These are phyloP conservation scores for Ormyrus rosae DNA, from an alignment of 2,888 invertebrate species.

Conservation along the genomic window DNA sequence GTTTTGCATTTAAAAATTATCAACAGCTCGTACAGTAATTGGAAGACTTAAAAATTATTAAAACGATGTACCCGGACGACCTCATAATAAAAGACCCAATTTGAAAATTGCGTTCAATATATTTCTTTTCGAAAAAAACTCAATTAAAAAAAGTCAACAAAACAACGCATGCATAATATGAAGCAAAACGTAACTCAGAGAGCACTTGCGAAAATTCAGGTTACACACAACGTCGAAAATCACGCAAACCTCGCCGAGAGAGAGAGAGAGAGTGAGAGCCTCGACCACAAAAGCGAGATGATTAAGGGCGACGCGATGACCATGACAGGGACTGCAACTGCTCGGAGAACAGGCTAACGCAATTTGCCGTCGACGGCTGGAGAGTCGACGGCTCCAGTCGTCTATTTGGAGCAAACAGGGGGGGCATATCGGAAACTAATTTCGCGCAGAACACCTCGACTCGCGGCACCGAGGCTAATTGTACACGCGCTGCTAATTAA, in stretches of 20 bases:
- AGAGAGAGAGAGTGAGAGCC: neutral
- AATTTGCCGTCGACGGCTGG: neutral
- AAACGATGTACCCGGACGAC: too few relatives aligned
- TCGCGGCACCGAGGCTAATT: neutral
- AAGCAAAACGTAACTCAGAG: neutral
- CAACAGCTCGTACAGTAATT: too few relatives aligned
- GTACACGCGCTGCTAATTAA: neutral
- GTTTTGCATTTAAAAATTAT: too few relatives aligned
- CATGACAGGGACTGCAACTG: neutral
- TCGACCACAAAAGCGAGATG: neutral
- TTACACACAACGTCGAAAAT: neutral
- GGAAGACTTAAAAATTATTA: too few relatives aligned
- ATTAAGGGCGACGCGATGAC: neutral
- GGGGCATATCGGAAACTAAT: constrained; percentile 3
- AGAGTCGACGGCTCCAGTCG: too few relatives aligned
- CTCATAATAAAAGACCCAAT: too few relatives aligned
- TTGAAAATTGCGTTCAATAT: too few relatives aligned
- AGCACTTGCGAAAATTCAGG: neutral
- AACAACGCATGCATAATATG: neutral
- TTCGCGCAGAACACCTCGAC: neutral
- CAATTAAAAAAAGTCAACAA: too few relatives aligned
- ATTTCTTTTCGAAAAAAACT: too few relatives aligned
- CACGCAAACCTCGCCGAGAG: neutral
- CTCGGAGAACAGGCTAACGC: neutral
- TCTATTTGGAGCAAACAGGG: neutral